Evolutionary conservation across 2,888 invertebrate species (phyloP), one percentile per base, ranked within the genome.

Genomic region (Cryptosula pallasiana): DNA sequence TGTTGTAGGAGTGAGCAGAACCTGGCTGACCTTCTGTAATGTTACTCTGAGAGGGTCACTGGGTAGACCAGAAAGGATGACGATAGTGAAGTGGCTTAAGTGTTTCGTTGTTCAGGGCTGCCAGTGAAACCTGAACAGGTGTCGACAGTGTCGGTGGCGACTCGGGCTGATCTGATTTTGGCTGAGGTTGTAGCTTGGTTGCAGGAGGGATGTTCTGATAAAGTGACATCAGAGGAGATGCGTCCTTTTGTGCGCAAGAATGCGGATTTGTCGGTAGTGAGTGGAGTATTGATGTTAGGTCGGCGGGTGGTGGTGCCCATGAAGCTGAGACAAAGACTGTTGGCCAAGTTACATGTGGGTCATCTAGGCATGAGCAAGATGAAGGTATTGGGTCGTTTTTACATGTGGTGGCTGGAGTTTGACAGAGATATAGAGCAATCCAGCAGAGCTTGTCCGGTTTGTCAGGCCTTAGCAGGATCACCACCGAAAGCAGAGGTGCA

Each of bases 1-100:
- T 82, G 79, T 72, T 71, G 76, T 16, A 74, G 75, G n/a, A 79
- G 80, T 0, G 57, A 69, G 0, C 71, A 76, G 2, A 81, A 81
- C 74, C 78, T 83, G 72, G 81, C 80, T 27, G 81, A 83, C 74
- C 76, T 76, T 20, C 75, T 83, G n/a, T 82, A 80, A 1, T 71
- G 81, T 63, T 72, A 78, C 71, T 54, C 27, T 55, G 5, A 32
- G 16, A 70, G 35, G 36, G 5, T 16, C n/a, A n/a, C n/a, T n/a
- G n/a, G n/a, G n/a, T n/a, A n/a, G n/a, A n/a, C n/a, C n/a, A n/a
- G n/a, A n/a, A n/a, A n/a, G n/a, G n/a, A n/a, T n/a, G n/a, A n/a
- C n/a, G n/a, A n/a, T n/a, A n/a, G n/a, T n/a, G n/a, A n/a, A n/a
- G n/a, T n/a, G n/a, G 55, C 55, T n/a, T n/a, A 36, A 16, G 71